Base-by-base conservation (phyloP, 2,888 invertebrate genomes). In the Teinopalpus imperialis region DNA sequence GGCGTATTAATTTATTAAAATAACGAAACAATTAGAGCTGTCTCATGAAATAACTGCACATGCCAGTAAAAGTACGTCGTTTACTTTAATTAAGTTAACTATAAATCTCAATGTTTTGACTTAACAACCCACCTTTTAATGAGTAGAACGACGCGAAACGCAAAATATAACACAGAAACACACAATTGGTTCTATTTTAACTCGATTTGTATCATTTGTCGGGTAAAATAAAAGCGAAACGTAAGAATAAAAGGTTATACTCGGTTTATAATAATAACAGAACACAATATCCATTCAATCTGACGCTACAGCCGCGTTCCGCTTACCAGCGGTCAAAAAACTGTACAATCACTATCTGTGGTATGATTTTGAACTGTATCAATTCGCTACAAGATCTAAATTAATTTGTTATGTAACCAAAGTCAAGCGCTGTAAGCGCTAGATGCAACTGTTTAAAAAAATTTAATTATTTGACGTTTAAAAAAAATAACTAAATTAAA, bases 1-100 rank as follows among this genome's bases (percentile, higher is more conserved):
- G 82, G 82, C 83, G 81, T 68, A 47, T 68, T 67, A 67, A 70
- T 70, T 67, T 61, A 63, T 68, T 71, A 76, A 67, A 66, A 61
- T 66, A 53, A 64, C 63, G 69, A 74, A 78, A 81, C 81, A 82
- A 82, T 81, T 77, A 68, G 56, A 58, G 53, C 63, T 68, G 70
- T 80, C 82, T 72, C 77, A 70, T 61, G 69, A 74, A 79, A 81
- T 82, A 83, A 81, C 81, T 79, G 81, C 83, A 85, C 83, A 83
- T 77, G 79, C 75, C 56, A 70, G 63, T 71, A 69, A 70, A 70
- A 63, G 66, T 73, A 74, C 69, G 57, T 65, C 60, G 60, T 60
- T 61, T 66, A 76, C 68, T 74, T 70, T 76, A 82, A 80, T 83
- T 82, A 78, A 63, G 43, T 54, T 52, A 52, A 61, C 61, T 64